A percentile compares a stretch with the other conserved stretches of the same genome.
phyloP scores from a whole-genome alignment of 2,888 invertebrate species.

The Perithous albicinctus region DNA sequence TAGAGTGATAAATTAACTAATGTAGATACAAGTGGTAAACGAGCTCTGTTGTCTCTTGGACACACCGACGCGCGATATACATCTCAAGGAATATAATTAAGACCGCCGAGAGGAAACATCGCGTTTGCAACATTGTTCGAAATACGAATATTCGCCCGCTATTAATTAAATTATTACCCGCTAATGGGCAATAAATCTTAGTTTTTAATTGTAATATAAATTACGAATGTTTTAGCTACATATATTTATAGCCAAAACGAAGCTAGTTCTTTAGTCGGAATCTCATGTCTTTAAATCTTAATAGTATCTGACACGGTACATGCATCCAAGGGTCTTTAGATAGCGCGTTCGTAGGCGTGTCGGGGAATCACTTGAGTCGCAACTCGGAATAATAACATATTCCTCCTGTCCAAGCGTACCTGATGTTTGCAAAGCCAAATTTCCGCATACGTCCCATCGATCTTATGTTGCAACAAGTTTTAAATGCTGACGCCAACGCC shows the following conservation, averaged over 20 bases:
- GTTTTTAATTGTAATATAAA: too few relatives aligned
- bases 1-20: not conserved
- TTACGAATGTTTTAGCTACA: not conserved
- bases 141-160: not conserved
- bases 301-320: too few relatives aligned
- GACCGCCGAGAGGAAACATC: not conserved
- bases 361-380: conserved; percentile 53
- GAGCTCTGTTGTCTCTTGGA: not conserved
- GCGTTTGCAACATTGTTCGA: not conserved
- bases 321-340: conserved; percentile 13
- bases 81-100: not conserved
- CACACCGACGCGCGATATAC: not conserved
- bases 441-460: conserved; percentile 50
- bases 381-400: conserved; percentile 36
- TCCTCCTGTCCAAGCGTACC: conserved; percentile 12
- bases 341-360: conserved; percentile 40
- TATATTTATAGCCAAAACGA: not conserved
- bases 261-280: not conserved
- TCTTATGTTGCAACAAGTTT: conserved; percentile 38
- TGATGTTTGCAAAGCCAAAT: conserved; percentile 42
- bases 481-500: too few relatives aligned
- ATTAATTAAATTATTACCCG: too few relatives aligned
- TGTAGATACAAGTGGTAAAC: not conserved
- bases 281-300: conserved; percentile 21
- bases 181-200: too few relatives aligned